phyloP scores from a whole-genome alignment of 2,113 vertebrate species.

The Hyperopisus bebe region DNA sequence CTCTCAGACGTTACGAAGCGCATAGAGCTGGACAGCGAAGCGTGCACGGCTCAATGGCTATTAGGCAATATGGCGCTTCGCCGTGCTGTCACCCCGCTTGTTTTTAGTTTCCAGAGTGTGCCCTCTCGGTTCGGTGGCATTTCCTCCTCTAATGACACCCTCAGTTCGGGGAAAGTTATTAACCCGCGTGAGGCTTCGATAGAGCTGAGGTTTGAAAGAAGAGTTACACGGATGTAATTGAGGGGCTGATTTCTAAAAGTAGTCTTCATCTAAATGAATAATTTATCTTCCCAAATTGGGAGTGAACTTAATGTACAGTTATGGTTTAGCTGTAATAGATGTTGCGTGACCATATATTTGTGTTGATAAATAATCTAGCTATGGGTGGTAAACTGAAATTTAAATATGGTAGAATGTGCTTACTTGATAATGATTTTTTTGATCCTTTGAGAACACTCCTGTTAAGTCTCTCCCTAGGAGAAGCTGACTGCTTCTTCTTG shows the following conservation, averaged over 20 bases:
- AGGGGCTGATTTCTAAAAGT: not conserved
- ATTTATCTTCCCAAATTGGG: not conserved
- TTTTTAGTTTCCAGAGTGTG: not conserved
- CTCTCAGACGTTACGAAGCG: not conserved
- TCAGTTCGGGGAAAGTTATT: not conserved
- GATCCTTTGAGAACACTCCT: not conserved
- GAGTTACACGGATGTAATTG: not conserved
- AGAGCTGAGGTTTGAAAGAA: not conserved
- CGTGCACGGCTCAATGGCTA: not conserved
- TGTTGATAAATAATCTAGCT: not conserved
- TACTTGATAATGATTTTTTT: not conserved
- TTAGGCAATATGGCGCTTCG: not conserved
- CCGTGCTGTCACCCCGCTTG: not conserved
- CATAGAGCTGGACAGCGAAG: not conserved
- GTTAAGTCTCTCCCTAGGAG: not conserved
- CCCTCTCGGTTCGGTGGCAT: not conserved
- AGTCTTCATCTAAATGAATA: not conserved
- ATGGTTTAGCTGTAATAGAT: not conserved
- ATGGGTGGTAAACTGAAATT: not conserved
- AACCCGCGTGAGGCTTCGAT: not conserved
- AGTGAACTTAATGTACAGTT: not conserved
- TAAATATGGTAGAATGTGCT: not conserved
- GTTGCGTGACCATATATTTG: not conserved
- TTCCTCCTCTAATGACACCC: not conserved
- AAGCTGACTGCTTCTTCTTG: not conserved